Conservation (phyloP, 2,797 vertebrate species). For the Brotula barbata region DNA sequence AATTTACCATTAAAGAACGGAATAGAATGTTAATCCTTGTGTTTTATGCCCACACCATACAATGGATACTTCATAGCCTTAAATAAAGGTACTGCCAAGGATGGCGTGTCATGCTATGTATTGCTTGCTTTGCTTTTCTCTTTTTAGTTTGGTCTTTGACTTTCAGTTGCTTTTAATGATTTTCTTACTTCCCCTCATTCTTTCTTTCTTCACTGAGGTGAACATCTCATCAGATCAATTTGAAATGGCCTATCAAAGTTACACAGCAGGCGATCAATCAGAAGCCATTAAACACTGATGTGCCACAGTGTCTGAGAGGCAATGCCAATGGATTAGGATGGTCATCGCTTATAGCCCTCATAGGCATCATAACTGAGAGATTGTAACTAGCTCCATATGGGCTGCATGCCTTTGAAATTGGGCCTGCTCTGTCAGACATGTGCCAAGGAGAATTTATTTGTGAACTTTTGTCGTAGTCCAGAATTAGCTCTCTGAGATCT, state of each 20-base stretch:
- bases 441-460: slow-evolving; percentile 35
- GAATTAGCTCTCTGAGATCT: slow-evolving; percentile 28
- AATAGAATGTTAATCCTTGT: not conserved
- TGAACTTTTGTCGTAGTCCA: slow-evolving; percentile 40
- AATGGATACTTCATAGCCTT: not conserved
- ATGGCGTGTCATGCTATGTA: slow-evolving; percentile 15
- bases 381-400: slow-evolving; percentile 59
- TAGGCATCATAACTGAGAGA: slow-evolving; percentile 28
- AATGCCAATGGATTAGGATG: slow-evolving; percentile 58
- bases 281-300: slow-evolving; percentile 35
- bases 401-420: slow-evolving; percentile 59
- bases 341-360: slow-evolving; percentile 37
- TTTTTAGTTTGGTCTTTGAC: not conserved
- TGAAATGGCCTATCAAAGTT: slow-evolving; percentile 38
- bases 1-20: not conserved
- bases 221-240: slow-evolving; percentile 52
- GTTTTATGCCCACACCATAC: not conserved
- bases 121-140: slow-evolving; percentile 7
- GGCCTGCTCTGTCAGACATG: slow-evolving; percentile 36
- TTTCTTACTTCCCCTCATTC: slow-evolving; percentile 14
- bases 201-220: slow-evolving; percentile 17
- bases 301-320: slow-evolving; percentile 27
- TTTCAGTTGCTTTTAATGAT: not conserved
- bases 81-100: not conserved
- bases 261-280: slow-evolving; percentile 39